A percentile compares a stretch with the other conserved stretches of the same genome.
These are phyloP conservation scores for Gouania willdenowi DNA, from an alignment of 2,797 vertebrate genomes.

Conservation along the genomic window DNA sequence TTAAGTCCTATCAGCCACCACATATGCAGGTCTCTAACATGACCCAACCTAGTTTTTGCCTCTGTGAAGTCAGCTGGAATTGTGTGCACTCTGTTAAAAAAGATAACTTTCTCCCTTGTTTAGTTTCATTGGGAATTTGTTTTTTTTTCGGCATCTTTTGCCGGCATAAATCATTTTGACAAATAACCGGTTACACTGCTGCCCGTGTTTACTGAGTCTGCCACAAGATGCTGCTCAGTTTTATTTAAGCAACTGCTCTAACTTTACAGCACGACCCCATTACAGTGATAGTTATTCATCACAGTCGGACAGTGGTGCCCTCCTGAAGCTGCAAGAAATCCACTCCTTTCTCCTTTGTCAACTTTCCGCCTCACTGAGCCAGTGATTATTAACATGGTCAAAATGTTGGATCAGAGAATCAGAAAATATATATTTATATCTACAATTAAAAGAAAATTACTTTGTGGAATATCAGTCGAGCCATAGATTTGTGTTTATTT, in stretches of 20 bases:
- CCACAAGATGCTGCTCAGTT: constrained; percentile 69
- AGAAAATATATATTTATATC: too few relatives aligned
- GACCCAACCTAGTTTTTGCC: constrained; percentile 71
- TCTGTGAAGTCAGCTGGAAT: constrained; percentile 71
- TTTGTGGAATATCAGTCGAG: too few relatives aligned
- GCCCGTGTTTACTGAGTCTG: constrained; percentile 71
- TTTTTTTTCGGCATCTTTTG: constrained; percentile 74
- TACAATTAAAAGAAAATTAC: too few relatives aligned
- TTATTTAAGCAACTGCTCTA: constrained; percentile 70
- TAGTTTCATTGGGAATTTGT: constrained; percentile 78
- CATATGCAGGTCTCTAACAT: constrained; percentile 63
- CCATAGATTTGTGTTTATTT: too few relatives aligned
- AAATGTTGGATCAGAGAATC: constrained; percentile 29
- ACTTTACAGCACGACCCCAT: constrained; percentile 71
- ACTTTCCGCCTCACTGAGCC: constrained; percentile 21
- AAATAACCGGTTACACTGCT: constrained; percentile 74
- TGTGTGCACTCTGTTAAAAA: constrained; percentile 69
- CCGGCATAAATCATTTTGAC: constrained; percentile 79
- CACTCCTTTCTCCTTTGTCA: constrained; percentile 31
- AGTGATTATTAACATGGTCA: constrained; percentile 43
- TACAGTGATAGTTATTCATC: constrained; percentile 77
- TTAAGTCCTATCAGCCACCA: constrained; percentile 43
- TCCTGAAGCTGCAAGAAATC: constrained; percentile 42
- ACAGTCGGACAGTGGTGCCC: constrained; percentile 52
- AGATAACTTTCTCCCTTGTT: constrained; percentile 74